Conservation (phyloP, 2,113 vertebrate genomes). For the Chrysochloris asiatica region DNA sequence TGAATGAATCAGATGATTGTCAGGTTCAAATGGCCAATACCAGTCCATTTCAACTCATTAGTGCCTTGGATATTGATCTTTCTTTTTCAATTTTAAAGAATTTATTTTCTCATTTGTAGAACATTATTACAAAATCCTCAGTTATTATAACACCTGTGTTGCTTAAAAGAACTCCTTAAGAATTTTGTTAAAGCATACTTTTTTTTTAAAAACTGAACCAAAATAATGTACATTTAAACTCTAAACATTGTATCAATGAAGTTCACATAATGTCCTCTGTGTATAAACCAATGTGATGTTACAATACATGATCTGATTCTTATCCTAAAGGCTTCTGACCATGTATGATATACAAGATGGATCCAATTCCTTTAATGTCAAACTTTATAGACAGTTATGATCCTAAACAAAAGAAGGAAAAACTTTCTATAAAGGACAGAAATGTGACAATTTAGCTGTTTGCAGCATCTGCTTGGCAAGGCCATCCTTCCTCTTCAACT, state of each 20-base stretch:
- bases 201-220: conserved; percentile 81
- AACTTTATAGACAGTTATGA: conserved; percentile 75
- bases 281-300: too few species aligned
- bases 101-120: conserved; percentile 84
- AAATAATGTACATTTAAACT: conserved; percentile 84
- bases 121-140: conserved; percentile 82
- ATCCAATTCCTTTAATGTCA: conserved; percentile 77
- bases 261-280: too few species aligned
- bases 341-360: conserved; percentile 63
- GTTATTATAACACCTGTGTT: conserved; percentile 74
- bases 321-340: conserved; percentile 76
- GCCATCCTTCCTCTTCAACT: conserved; percentile 97
- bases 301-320: too few species aligned
- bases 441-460: conserved; percentile 90
- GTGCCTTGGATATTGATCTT: too few species aligned
- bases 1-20: too few species aligned
- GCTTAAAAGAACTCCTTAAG: conserved; percentile 72
- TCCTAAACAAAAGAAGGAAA: conserved; percentile 74
- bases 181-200: conserved; percentile 80
- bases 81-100: too few species aligned
- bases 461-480: conserved; percentile 95
- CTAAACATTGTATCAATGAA: conserved; percentile 79
- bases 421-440: conserved; percentile 66
- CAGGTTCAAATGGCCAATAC: too few species aligned
- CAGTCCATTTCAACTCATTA: too few species aligned